phyloP scores from a whole-genome alignment of 2,113 vertebrate species.

The Cranoglanis bouderius region DNA sequence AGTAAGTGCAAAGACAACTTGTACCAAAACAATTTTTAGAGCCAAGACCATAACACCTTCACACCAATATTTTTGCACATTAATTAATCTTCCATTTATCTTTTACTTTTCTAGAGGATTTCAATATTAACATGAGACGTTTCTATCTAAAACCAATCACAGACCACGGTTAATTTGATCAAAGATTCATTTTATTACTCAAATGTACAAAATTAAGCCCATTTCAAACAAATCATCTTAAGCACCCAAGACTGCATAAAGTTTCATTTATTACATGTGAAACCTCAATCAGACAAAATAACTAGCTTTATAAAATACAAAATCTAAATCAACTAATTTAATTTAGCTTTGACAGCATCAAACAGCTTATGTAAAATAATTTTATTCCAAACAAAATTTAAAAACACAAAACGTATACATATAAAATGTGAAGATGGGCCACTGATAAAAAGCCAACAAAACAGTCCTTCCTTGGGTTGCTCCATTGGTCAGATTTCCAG shows the following conservation, averaged over 20 bases:
- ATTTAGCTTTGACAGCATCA: background rate
- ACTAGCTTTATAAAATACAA: constrained; percentile 15
- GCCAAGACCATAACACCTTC: background rate
- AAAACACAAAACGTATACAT: background rate
- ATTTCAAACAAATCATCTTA: constrained; percentile 47
- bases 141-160: background rate
- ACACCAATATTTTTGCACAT: background rate
- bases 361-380: constrained; percentile 22
- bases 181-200: constrained; percentile 30
- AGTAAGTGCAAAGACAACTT: background rate
- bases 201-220: constrained; percentile 30
- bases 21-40: background rate
- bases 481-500: constrained; percentile 4
- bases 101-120: background rate
- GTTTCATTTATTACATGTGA: constrained; percentile 62
- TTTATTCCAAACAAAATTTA: background rate
- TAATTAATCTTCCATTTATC: background rate
- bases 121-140: background rate
- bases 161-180: background rate
- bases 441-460: background rate
- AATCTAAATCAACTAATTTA: constrained; percentile 21
- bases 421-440: background rate
- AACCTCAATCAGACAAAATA: constrained; percentile 45
- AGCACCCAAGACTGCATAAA: constrained; percentile 42
- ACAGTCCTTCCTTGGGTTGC: background rate